Evolutionary conservation across 2,113 vertebrate species (phyloP), one percentile per base, ranked within the genome.

Genomic region (Protobothrops flavoviridis): DNA sequence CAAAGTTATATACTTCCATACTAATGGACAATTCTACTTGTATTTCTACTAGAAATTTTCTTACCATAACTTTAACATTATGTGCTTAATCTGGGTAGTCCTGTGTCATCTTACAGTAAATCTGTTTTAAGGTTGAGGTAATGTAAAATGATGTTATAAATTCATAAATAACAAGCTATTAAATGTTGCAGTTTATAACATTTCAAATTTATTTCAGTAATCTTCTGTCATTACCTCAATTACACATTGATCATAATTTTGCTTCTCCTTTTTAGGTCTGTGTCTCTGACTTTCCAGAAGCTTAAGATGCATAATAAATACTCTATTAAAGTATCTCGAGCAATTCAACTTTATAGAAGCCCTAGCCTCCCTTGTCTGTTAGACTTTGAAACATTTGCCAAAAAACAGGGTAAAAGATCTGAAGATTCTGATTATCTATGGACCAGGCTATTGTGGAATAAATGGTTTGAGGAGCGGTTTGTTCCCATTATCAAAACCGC

Each of bases 381-480:
- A 95, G 93, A 97, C 96, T 98, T 97, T 97, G 94, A 97, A 59
- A 92, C 93, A 45, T 97, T 98, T 96, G 21, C 50, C 23, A 1
- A 93, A 64, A 88, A 2, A 23, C 94, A 52, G 9, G 95, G 97
- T 93, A 96, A 94, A 94, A 94, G 97, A 93, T 93, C 94, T 61
- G 86, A 96, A 91, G 88, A 88, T 48, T 85, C 0, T 53, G 61
- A 85, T 96, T 88, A 0, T 5, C 21, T 93, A 33, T 98, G 97
- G 97, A 94, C 93, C 86, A 88, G 93, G 93, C 92, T 93, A 90
- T 90, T 94, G 53, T 97, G 97, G 95, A 94, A 89, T 17, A 57
- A 74, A 43, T 97, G 96, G 96, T 97, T 97, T 85, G 95, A 97
- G 52, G 94, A 98, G 91, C 74, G 59, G n/a, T 97, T 96, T 86